A percentile compares a stretch with the other conserved stretches of the same genome.
These are phyloP conservation scores for Drepana arcuata DNA, from an alignment of 1,140 invertebrate genomes.

Conservation along the genomic window DNA sequence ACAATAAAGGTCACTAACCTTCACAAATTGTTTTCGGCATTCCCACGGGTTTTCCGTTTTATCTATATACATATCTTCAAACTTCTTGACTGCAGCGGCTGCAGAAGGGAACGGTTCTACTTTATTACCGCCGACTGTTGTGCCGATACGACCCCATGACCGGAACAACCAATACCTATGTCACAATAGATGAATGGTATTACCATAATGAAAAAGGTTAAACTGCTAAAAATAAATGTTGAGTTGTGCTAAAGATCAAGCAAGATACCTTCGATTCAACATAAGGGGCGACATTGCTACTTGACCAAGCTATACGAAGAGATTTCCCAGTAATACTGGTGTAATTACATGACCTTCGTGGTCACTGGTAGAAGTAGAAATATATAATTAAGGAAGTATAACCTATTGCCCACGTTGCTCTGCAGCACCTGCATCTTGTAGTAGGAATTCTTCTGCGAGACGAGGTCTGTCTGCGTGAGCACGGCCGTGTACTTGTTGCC, in stretches of 20 bases:
- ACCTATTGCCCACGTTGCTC: too few species aligned
- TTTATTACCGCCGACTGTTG: constrained; percentile 89
- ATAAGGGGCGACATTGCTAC: too few species aligned
- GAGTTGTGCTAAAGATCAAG: too few species aligned
- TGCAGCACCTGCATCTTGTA: constrained; percentile 96
- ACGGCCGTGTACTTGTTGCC: constrained; percentile 83
- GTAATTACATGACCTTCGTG: too few species aligned
- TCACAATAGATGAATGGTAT: constrained; percentile 6
- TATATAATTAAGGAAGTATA: too few species aligned
- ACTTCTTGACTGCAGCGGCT: constrained; percentile 77
- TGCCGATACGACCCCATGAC: constrained; percentile 97
- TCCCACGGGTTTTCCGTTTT: constrained; percentile 90
- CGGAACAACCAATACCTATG: constrained; percentile 87
- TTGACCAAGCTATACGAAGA: too few species aligned
- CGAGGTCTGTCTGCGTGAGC: constrained; percentile 89
- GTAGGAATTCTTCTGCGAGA: constrained; percentile 91
- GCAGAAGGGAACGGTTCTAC: constrained; percentile 74
- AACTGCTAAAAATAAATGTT: too few species aligned
- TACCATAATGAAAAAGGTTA: too few species aligned
- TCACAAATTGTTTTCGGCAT: constrained; percentile 80
- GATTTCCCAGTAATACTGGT: too few species aligned
- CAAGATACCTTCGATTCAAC: too few species aligned
- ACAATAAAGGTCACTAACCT: too few species aligned
- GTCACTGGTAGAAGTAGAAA: too few species aligned
- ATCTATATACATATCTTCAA: constrained; percentile 82